Conservation (phyloP, 2,113 vertebrate genomes). For the Morone chrysops region DNA sequence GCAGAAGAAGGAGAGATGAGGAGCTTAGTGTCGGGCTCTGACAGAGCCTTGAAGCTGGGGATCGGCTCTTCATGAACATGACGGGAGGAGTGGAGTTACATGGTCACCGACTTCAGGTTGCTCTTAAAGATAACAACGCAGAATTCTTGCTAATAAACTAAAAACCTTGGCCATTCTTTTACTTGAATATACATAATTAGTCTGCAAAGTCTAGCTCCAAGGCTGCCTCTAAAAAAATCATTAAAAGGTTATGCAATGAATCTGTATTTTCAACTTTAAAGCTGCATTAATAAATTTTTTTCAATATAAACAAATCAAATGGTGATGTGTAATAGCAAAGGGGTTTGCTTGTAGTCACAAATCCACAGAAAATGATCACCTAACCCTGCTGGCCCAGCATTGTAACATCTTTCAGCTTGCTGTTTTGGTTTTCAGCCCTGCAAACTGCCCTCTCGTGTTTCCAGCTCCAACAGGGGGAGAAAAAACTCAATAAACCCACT, state of each 20-base stretch:
- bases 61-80: conserved; percentile 59
- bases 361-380: background rate
- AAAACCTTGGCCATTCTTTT: background rate
- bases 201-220: background rate
- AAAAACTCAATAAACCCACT: background rate
- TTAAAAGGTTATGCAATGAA: background rate
- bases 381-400: background rate
- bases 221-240: background rate
- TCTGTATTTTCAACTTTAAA: conserved; percentile 5
- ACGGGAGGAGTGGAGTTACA: conserved; percentile 57
- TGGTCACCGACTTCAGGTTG: conserved; percentile 22
- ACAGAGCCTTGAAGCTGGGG: conserved; percentile 48
- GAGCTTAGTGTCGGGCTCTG: conserved; percentile 71
- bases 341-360: background rate
- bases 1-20: conserved; percentile 62
- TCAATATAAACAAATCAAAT: background rate
- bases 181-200: background rate
- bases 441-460: background rate
- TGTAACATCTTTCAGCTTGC: background rate
- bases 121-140: conserved; percentile 10
- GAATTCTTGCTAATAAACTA: background rate
- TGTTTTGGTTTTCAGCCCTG: background rate
- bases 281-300: background rate
- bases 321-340: background rate
- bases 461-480: background rate